Conservation (phyloP, 2,888 invertebrate genomes). For the Venusia cambrica region DNA sequence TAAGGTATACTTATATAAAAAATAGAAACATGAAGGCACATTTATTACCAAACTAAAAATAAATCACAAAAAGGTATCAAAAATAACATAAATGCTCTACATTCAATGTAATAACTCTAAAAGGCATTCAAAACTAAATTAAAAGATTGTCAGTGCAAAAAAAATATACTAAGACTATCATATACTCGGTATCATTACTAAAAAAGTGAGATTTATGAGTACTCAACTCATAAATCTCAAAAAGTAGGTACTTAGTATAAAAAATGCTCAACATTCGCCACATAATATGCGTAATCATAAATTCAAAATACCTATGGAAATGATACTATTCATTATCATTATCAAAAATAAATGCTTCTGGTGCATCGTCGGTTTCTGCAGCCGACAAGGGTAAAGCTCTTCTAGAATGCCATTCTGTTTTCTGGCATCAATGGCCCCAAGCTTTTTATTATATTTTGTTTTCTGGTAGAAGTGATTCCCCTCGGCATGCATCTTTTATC, state of each 20-base stretch:
- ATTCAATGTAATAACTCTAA: constrained; percentile 7
- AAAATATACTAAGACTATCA: constrained; percentile 5
- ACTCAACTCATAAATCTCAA: constrained; percentile 2
- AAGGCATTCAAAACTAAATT: constrained; percentile 5
- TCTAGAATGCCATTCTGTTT: constrained; percentile 1
- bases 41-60: constrained; percentile 4
- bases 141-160: constrained; percentile 5
- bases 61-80: constrained; percentile 4
- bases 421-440: constrained; percentile 1
- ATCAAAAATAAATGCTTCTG: not conserved
- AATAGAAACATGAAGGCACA: constrained; percentile 2
- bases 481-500: too few relatives aligned
- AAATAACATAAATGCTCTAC: constrained; percentile 5
- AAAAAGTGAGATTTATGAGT: constrained; percentile 5
- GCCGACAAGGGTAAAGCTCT: not conserved
- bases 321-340: constrained; percentile 1
- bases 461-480: constrained; percentile 1
- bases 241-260: constrained; percentile 1
- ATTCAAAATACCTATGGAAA: constrained; percentile 1
- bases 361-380: constrained; percentile 1
- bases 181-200: constrained; percentile 5
- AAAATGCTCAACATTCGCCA: constrained; percentile 1
- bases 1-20: constrained; percentile 3
- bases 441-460: constrained; percentile 1
- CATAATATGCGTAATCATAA: constrained; percentile 1